Conservation (phyloP, 2,113 vertebrate genomes). For the Rafetus swinhoei region DNA sequence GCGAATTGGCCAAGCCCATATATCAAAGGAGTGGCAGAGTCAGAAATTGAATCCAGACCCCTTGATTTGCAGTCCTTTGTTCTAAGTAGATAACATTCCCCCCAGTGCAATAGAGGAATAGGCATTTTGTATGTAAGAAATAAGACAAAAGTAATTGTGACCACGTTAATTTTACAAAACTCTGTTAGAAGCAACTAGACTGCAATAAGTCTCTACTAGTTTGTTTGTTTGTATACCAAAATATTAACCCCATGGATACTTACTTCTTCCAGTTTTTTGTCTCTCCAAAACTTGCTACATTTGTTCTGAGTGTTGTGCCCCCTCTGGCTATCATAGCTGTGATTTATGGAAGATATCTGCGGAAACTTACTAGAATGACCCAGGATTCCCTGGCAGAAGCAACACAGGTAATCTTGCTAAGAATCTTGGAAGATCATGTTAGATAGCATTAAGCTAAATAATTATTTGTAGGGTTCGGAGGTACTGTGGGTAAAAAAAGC, state of each 20-base stretch:
- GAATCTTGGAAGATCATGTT: not conserved
- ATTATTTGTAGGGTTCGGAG: not conserved
- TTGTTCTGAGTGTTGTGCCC: conserved; percentile 92
- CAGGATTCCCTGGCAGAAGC: conserved; percentile 95
- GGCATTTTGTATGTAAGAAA: conserved; percentile 18
- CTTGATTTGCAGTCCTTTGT: conserved; percentile 26
- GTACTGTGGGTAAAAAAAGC: conserved; percentile 1
- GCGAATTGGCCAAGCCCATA: not conserved
- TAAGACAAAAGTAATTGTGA: conserved; percentile 8
- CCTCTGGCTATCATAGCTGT: conserved; percentile 88
- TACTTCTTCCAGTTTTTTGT: conserved; percentile 88
- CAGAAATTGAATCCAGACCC: conserved; percentile 3
- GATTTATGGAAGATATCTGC: conserved; percentile 90
- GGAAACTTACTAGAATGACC: conserved; percentile 89
- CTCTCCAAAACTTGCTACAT: conserved; percentile 90
- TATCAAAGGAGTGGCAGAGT: not conserved
- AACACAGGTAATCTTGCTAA: conserved; percentile 85
- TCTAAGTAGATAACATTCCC: not conserved
- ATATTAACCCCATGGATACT: not conserved
- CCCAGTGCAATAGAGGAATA: conserved; percentile 3
- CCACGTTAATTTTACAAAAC: not conserved
- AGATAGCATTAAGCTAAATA: not conserved
- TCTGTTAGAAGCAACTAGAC: not conserved
- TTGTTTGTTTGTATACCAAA: not conserved
- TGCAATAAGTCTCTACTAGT: not conserved